Evolutionary conservation across 2,797 vertebrate genomes (phyloP).

Genomic region (Chaenodraco wilsoni): DNA sequence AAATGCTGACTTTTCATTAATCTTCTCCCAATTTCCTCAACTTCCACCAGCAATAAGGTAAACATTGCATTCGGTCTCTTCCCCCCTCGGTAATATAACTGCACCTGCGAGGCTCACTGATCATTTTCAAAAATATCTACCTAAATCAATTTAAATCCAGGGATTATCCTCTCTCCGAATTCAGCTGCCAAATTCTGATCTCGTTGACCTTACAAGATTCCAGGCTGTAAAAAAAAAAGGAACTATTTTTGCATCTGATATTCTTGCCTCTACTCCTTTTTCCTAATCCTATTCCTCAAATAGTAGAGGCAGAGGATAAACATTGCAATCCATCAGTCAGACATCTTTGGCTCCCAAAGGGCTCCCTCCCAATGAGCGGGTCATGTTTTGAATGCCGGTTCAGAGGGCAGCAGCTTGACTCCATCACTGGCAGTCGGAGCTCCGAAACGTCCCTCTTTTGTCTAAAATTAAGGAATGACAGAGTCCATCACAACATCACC

Average conservation of each 20-base stretch:
- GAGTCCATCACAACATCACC: neutral
- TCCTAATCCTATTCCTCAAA: constrained; percentile 43
- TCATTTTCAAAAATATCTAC: constrained; percentile 10
- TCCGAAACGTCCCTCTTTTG: constrained; percentile 12
- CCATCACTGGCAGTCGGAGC: constrained; percentile 27
- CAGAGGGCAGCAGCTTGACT: constrained; percentile 25
- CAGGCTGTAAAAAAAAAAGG: neutral
- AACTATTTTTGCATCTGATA: constrained; percentile 25
- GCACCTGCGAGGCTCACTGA: neutral
- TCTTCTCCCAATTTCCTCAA: constrained; percentile 10
- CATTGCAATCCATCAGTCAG: constrained; percentile 51
- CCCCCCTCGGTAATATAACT: neutral
- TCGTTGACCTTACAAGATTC: constrained; percentile 19
- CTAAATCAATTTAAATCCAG: neutral
- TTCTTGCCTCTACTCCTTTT: constrained; percentile 30
- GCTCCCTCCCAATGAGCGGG: constrained; percentile 32
- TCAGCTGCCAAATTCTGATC: neutral
- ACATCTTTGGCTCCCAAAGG: constrained; percentile 50
- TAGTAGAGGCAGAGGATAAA: constrained; percentile 39
- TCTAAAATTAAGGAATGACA: neutral
- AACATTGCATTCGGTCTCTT: constrained; percentile 4
- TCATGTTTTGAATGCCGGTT: constrained; percentile 54
- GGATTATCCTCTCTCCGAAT: neutral
- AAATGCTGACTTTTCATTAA: neutral
- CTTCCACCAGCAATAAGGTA: constrained; percentile 17